These are phyloP conservation scores for Heliconius cydno DNA, from an alignment of 2,888 invertebrate species.

Conservation along the genomic window DNA sequence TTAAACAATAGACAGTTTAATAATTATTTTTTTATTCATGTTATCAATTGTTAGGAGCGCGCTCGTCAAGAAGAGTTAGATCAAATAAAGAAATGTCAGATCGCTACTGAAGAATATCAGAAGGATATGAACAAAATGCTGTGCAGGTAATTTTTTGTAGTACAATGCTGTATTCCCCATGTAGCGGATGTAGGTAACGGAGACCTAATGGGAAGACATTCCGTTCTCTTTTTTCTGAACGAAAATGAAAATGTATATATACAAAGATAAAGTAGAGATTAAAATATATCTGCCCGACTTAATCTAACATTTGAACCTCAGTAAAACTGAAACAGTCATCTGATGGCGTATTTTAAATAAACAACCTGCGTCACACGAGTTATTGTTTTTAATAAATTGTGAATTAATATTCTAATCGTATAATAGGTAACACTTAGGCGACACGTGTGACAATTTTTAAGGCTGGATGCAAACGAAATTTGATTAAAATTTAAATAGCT, in stretches of 20 bases:
- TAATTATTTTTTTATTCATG: not conserved
- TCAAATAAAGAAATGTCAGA: constrained; percentile 60
- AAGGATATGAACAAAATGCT: constrained; percentile 64
- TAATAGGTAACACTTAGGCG: not conserved
- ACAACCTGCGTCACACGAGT: not conserved
- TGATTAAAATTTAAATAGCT: not conserved
- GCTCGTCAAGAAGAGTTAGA: constrained; percentile 66
- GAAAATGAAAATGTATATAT: too few relatives aligned
- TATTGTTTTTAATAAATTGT: constrained; percentile 16
- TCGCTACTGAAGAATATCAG: constrained; percentile 64
- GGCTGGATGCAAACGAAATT: not conserved
- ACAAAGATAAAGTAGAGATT: too few relatives aligned
- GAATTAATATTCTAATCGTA: constrained; percentile 1
- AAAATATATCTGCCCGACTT: too few relatives aligned
- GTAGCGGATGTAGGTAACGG: not conserved
- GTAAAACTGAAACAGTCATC: not conserved
- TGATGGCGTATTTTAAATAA: not conserved
- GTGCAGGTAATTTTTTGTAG: constrained; percentile 54
- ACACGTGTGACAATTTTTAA: constrained; percentile 10
- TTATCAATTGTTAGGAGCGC: constrained; percentile 55
- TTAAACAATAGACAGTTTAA: not conserved
- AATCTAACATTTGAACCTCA: not conserved
- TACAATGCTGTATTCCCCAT: not conserved
- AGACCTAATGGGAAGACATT: not conserved
- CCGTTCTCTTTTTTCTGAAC: not conserved